Conservation (phyloP, 2,888 invertebrate species). For the Lasioglossum calceatum region DNA sequence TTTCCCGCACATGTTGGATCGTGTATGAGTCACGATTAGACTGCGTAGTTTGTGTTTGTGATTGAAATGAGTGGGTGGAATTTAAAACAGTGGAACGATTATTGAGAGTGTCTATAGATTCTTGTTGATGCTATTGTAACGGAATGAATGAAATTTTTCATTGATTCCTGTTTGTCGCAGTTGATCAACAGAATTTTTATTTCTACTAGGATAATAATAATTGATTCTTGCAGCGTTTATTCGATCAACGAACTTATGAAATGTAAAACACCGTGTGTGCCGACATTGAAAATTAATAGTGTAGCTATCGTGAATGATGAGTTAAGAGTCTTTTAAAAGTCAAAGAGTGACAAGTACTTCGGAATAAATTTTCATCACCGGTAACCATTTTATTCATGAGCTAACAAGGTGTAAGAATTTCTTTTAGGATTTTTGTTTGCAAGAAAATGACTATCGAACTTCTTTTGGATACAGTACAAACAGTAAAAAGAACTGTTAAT, state of each 20-base stretch:
- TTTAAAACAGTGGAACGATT: not conserved
- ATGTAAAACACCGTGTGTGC: not conserved
- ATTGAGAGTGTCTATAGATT: not conserved
- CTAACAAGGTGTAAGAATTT: not conserved
- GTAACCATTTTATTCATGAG: not conserved
- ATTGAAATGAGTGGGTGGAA: not conserved
- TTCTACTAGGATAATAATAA: not conserved
- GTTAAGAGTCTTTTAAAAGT: not conserved
- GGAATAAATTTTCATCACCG: not conserved
- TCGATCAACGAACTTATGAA: not conserved
- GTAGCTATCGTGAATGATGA: not conserved
- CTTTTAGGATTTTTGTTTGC: not conserved
- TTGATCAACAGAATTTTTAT: not conserved
- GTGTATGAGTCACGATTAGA: not conserved
- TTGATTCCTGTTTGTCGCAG: not conserved
- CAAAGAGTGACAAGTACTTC: not conserved
- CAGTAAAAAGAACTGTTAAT: not conserved
- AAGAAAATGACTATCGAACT: not conserved
- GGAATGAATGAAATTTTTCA: not conserved
- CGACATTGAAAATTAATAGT: not conserved
- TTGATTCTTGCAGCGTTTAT: not conserved
- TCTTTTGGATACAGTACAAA: not conserved
- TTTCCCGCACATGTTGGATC: not conserved
- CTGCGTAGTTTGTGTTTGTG: not conserved
- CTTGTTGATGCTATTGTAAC: not conserved